Conservation (phyloP, 2,797 vertebrate species). For the Falco cherrug region DNA sequence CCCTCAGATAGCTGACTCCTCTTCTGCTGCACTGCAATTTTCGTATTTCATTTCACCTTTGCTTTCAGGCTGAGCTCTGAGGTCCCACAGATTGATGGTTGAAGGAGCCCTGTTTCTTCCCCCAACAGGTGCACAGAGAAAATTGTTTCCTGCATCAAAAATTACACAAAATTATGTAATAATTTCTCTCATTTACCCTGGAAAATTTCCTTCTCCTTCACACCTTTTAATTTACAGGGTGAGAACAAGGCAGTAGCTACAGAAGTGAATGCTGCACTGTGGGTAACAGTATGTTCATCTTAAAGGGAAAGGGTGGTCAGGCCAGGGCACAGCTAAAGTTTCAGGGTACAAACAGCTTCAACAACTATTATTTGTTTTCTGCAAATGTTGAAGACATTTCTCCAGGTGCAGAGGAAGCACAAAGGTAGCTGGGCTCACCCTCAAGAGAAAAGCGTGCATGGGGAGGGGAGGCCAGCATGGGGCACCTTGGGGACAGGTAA, state of each 20-base stretch:
- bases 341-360: constrained; percentile 44
- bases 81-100: constrained; percentile 88
- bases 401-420: constrained; percentile 7
- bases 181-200: constrained; percentile 35
- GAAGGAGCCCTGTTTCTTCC: constrained; percentile 75
- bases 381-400: constrained; percentile 42
- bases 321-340: constrained; percentile 36
- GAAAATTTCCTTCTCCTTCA: constrained; percentile 32
- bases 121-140: constrained; percentile 76
- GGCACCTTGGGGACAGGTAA: not conserved
- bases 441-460: accelerated
- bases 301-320: constrained; percentile 14
- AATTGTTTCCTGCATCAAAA: constrained; percentile 76
- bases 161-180: constrained; percentile 71
- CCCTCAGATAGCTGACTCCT: constrained; percentile 94
- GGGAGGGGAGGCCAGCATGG: not conserved
- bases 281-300: not conserved
- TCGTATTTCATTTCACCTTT: constrained; percentile 98
- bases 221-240: constrained; percentile 43
- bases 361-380: constrained; percentile 29
- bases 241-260: not conserved
- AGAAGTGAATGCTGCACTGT: not conserved
- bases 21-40: constrained; percentile 94
- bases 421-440: not conserved
- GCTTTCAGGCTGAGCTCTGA: constrained; percentile 92